Evolutionary conservation across 2,888 invertebrate genomes (phyloP).

Genomic region (Dendrolimus pini): DNA sequence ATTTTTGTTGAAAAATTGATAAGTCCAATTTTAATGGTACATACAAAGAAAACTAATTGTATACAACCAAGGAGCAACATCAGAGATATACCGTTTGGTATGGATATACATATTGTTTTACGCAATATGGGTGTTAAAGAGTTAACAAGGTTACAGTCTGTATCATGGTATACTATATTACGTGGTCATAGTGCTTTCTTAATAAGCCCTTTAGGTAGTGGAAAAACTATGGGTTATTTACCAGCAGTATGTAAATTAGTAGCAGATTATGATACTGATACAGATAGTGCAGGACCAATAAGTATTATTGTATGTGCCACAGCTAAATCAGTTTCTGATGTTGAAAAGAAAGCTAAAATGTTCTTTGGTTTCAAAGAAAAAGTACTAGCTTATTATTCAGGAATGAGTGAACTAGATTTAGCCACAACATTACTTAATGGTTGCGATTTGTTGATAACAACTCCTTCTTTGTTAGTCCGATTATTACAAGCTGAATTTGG

Average conservation of each 20-base stretch:
- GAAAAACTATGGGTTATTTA: constrained; percentile 84
- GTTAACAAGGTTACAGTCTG: constrained; percentile 78
- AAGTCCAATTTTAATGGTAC: constrained; percentile 56
- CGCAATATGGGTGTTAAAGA: constrained; percentile 41
- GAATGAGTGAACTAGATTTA: constrained; percentile 45
- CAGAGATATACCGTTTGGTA: constrained; percentile 46
- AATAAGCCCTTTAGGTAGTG: constrained; percentile 76
- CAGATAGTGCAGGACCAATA: constrained; percentile 75
- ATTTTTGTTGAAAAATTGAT: constrained; percentile 61
- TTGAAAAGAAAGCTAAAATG: constrained; percentile 52
- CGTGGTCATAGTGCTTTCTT: constrained; percentile 80
- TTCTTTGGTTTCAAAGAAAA: constrained; percentile 47
- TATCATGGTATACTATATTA: constrained; percentile 82
- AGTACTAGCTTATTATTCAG: constrained; percentile 57
- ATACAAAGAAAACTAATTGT: constrained; percentile 47
- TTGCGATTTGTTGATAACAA: constrained; percentile 83
- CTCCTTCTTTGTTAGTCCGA: constrained; percentile 76
- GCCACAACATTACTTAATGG: constrained; percentile 76
- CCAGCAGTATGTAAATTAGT: constrained; percentile 80
- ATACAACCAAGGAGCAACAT: constrained; percentile 41
- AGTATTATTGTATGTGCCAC: constrained; percentile 81
- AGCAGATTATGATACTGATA: constrained; percentile 46
- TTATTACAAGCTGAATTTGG: constrained; percentile 55
- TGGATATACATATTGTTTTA: constrained; percentile 39
- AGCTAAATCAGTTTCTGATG: constrained; percentile 68